Evolutionary conservation across 1,140 invertebrate genomes (phyloP).

Genomic region (Drosophila cardini): DNA sequence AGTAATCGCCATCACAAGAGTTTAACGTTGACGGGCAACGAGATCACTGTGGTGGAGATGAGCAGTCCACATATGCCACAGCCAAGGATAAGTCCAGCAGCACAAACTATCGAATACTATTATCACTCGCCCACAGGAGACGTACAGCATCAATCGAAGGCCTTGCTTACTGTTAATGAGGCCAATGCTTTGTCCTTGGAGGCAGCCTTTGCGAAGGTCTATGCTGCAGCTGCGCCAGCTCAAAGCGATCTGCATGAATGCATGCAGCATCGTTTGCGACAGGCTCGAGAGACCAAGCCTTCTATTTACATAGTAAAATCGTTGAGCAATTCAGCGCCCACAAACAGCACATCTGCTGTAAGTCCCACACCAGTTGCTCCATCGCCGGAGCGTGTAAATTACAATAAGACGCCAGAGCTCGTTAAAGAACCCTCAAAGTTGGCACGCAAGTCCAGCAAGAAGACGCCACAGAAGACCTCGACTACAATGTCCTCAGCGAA

Average conservation of each 20-base stretch:
- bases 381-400: conserved; percentile 8
- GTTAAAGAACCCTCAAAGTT: not conserved
- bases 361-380: not conserved
- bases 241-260: conserved; percentile 49
- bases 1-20: not conserved
- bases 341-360: not conserved
- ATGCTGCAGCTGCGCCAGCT: conserved; percentile 60
- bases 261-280: conserved; percentile 67
- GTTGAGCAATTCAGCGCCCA: conserved; percentile 37
- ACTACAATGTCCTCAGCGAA: not conserved
- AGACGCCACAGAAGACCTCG: not conserved
- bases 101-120: conserved; percentile 13
- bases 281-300: conserved; percentile 72
- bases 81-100: not conserved
- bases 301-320: conserved; percentile 77
- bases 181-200: conserved; percentile 27
- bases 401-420: conserved; percentile 17
- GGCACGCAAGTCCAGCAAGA: conserved; percentile 9
- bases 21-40: not conserved
- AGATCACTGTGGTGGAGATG: not conserved
- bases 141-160: not conserved
- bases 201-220: conserved; percentile 59
- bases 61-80: not conserved
- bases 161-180: not conserved
- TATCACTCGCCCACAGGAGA: conserved; percentile 23